Percentiles rank a stretch among this genome's conserved stretches.
Evolutionary conservation across 2,888 invertebrate genomes (phyloP).

Genomic region (Drosophila formosana): DNA sequence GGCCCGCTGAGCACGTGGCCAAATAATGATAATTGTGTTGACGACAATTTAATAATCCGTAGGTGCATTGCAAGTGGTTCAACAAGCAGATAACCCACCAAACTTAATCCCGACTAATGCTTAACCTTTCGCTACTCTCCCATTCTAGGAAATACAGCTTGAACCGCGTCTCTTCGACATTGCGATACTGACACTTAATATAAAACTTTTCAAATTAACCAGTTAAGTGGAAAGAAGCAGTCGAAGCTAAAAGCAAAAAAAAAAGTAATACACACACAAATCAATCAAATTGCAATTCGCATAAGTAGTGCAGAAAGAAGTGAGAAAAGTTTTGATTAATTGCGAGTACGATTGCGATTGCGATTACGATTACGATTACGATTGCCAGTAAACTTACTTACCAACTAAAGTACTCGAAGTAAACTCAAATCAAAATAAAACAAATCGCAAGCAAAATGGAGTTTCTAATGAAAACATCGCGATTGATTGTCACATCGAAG

Average conservation of each 20-base stretch:
- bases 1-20: conserved; percentile 46
- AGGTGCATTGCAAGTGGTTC: conserved; percentile 61
- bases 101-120: conserved; percentile 32
- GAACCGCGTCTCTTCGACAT: conserved; percentile 83
- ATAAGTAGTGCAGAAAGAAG: conserved; percentile 10
- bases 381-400: conserved; percentile 2
- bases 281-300: conserved; percentile 15
- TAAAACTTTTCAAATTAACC: conserved; percentile 65
- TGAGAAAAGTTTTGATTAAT: conserved; percentile 9
- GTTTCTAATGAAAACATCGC: conserved; percentile 84
- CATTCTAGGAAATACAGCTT: conserved; percentile 83
- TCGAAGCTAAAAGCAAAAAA: conserved; percentile 17
- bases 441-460: conserved; percentile 76
- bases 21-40: conserved; percentile 11
- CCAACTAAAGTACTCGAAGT: not conserved
- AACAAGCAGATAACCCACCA: not conserved
- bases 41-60: not conserved
- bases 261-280: conserved; percentile 3
- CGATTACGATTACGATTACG: not conserved
- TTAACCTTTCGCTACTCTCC: conserved; percentile 35
- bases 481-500: conserved; percentile 83
- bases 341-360: not conserved
- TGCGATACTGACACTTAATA: conserved; percentile 83
- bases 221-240: conserved; percentile 38
- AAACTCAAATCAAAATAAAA: not conserved